Conservation (phyloP, 1,140 invertebrate species). For the Phymorhynchus buccinoides region DNA sequence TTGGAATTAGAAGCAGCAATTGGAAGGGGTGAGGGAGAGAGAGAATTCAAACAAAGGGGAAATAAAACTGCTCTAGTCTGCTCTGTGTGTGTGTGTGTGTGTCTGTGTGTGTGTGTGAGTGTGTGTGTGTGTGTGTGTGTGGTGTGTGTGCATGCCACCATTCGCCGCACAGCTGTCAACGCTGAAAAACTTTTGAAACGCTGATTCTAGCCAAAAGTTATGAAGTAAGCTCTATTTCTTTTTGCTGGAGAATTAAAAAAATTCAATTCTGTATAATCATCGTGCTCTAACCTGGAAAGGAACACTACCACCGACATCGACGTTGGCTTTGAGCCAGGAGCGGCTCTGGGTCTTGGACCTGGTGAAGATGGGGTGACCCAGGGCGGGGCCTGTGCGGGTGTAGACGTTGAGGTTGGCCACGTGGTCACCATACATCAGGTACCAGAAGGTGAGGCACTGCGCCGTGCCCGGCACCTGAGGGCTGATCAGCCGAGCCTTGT, state of each 20-base stretch:
- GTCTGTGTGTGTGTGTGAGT: not conserved
- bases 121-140: not conserved
- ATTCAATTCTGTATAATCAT: too few relatives aligned
- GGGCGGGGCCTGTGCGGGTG: constrained; percentile 39
- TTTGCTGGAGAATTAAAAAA: too few relatives aligned
- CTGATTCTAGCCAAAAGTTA: too few relatives aligned
- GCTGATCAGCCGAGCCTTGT: constrained; percentile 55
- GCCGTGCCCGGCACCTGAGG: constrained; percentile 42
- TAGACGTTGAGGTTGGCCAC: constrained; percentile 54
- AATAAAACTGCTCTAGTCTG: not conserved
- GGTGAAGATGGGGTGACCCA: constrained; percentile 59
- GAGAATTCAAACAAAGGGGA: too few relatives aligned
- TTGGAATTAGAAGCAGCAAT: too few relatives aligned
- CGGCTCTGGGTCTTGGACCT: constrained; percentile 57
- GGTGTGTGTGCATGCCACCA: not conserved
- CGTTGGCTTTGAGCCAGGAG: constrained; percentile 56
- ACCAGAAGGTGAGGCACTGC: constrained; percentile 67
- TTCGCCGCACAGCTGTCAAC: too few relatives aligned
- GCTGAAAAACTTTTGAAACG: too few relatives aligned
- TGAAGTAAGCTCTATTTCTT: too few relatives aligned
- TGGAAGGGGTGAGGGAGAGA: too few relatives aligned
- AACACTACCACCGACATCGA: constrained; percentile 49
- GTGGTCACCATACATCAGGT: constrained; percentile 62
- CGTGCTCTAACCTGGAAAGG: constrained; percentile 39
- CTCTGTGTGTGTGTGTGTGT: not conserved